Evolutionary conservation across 1,140 invertebrate species (phyloP).

Genomic region (Drosophila prosaltans): DNA sequence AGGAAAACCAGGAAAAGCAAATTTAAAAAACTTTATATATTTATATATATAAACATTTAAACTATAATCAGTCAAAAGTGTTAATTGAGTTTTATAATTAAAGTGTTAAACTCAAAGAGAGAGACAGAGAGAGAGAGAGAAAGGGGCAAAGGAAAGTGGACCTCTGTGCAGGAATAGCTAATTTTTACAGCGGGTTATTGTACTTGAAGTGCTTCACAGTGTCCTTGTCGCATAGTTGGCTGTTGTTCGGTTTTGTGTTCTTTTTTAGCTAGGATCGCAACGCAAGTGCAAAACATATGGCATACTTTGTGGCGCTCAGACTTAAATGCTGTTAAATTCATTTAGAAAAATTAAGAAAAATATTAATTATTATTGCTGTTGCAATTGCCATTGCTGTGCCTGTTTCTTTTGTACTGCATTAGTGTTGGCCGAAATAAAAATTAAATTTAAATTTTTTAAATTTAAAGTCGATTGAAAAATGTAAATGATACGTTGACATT

Average conservation of each 20-base stretch:
- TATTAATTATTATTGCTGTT: constrained; percentile 35
- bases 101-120: constrained; percentile 22
- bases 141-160: background rate
- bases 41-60: too few species aligned
- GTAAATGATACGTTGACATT: constrained; percentile 10
- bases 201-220: constrained; percentile 49
- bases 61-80: constrained; percentile 41
- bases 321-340: constrained; percentile 56
- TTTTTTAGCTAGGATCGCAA: constrained; percentile 30
- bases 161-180: constrained; percentile 12
- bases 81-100: constrained; percentile 67
- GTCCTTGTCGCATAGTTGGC: constrained; percentile 20
- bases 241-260: background rate
- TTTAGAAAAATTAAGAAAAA: constrained; percentile 22
- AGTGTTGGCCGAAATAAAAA: constrained; percentile 51
- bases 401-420: constrained; percentile 41
- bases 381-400: constrained; percentile 46
- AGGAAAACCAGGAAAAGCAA: background rate
- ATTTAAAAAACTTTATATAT: background rate
- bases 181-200: constrained; percentile 24
- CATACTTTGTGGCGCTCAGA: constrained; percentile 35
- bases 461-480: constrained; percentile 57
- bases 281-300: constrained; percentile 37
- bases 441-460: constrained; percentile 50
- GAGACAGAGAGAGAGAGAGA: background rate